Base-by-base conservation (phyloP, 1,140 invertebrate species). In the Calephelis virginiensis region DNA sequence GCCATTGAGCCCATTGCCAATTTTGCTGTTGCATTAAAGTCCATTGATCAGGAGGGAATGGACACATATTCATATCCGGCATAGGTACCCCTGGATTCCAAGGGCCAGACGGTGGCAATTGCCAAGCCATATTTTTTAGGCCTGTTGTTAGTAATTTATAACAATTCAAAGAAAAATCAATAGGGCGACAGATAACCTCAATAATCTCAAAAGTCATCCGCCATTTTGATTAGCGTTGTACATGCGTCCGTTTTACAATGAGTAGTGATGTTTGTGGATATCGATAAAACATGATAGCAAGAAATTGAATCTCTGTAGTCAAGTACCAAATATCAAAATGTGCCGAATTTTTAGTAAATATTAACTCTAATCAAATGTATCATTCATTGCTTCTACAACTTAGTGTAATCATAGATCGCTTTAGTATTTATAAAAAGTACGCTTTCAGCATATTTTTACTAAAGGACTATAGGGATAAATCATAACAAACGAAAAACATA, bases 1-100 rank as follows among this genome's bases (percentile, higher is more conserved):
- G 95, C 95, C 96, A 96, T 70, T 95, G 95, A 45, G 95, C 93
- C 96, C 96, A 97, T 76, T 96, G 93, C 95, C 95, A 96, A 77
- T 96, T 95, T 81, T 96, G 95, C 72, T 95, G 94, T 80, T 96
- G 95, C 85, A 93, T 83, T 1, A 92, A 81, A 61, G 93, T 91
- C 92, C 95, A 96, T 82, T 96, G 95, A 64, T 95, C 95, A 8
- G 94, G 74, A 10, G 94, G 94, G 71, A 95, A 95, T 11, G 93
- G 93, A 63, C 92, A 92, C 71, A 93, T 92, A 68, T 92, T 90
- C 67, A 92, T 92, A 66, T 93, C 88, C 82, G 89, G 73, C 69
- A 89, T 75, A 8, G 75, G 60, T 62, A 83, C 68, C n/a, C 73
- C 81, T 13, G 83, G 63, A 53, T 72, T 78, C 86, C 85, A 89